Evolutionary conservation across 2,888 invertebrate species (phyloP), one percentile per base, ranked within the genome.

Genomic region (Trissonchulus sp.): DNA sequence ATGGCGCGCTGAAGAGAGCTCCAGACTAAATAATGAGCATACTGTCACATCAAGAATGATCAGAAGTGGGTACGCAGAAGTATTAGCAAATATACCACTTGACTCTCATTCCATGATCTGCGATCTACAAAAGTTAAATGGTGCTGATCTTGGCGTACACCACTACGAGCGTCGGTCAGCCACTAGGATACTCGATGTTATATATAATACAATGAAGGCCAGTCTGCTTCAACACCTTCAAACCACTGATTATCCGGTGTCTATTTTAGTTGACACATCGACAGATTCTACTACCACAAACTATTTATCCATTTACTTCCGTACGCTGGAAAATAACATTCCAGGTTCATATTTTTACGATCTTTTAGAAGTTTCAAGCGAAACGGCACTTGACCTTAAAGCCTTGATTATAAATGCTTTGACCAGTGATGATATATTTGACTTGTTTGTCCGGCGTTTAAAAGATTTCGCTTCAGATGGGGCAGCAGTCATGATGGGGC

Each of bases 381-480:
- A 48, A 48, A 48, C 23, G 48, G 48, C 48, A 48, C 8, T 15
- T 15, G 48, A 8, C 8, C 23, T 48, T 15, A 48, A 48, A 48
- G 8, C 8, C 8, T 23, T 48, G 23, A 48, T 48, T 48, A 15
- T 48, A 48, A 23, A 48, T 23, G 8, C 48, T 23, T 48, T 48
- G 48, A 23, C 8, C 8, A 15, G 8, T 48, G 48, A 48, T 23
- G 23, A 48, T 48, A 15, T 48, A 48, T 23, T 15, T 8, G 48
- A 48, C 8, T 48, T 8, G 23, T 48, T 48, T 48, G 8, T 8
- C 23, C 8, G 48, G 8, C 48, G 48, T 8, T 23, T 48, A 23
- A 15, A 15, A 15, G 69, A 33, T 34, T 69, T 69, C 35, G 69
- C 69, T 8, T 69, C 69, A 33, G 69, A 69, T n/a, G 69, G 69